A percentile compares a stretch with the other conserved stretches of the same genome.
Evolutionary conservation across 2,888 invertebrate genomes (phyloP).

Genomic region (Stramonita haemastoma): DNA sequence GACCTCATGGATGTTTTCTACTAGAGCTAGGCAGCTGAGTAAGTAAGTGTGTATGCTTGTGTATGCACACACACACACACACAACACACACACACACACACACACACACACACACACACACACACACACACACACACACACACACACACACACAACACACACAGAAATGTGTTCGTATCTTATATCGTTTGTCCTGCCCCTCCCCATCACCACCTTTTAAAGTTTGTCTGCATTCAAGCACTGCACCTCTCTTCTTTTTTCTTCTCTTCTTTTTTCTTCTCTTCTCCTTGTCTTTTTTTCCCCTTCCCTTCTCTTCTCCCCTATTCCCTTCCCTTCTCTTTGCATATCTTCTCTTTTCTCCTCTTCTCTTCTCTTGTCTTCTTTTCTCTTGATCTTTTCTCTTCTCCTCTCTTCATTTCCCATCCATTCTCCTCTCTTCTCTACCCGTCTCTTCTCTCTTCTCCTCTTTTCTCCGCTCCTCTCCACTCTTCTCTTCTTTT

Average conservation of each 20-base stretch:
- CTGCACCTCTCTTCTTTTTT: background rate
- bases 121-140: too few species aligned
- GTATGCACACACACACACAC: too few species aligned
- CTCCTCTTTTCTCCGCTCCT: background rate
- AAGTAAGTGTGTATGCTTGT: too few species aligned
- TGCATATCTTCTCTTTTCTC: background rate
- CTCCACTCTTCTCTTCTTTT: too few species aligned
- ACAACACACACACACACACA: too few species aligned
- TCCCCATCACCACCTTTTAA: background rate
- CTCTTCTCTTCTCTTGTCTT: background rate
- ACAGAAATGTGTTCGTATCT: background rate
- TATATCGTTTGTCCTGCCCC: background rate
- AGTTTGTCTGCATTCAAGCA: background rate
- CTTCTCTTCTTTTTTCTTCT: background rate
- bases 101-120: too few species aligned
- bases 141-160: too few species aligned
- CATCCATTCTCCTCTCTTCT: background rate
- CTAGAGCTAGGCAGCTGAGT: too few species aligned
- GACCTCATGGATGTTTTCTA: too few species aligned
- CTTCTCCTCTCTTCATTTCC: background rate
- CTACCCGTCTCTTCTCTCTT: background rate
- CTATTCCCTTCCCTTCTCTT: background rate
- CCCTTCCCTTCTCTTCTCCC: background rate
- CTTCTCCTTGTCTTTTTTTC: background rate
- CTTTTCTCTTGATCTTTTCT: background rate